These are phyloP conservation scores for Nothobranchius furzeri DNA, from an alignment of 2,113 vertebrate species.

Conservation along the genomic window DNA sequence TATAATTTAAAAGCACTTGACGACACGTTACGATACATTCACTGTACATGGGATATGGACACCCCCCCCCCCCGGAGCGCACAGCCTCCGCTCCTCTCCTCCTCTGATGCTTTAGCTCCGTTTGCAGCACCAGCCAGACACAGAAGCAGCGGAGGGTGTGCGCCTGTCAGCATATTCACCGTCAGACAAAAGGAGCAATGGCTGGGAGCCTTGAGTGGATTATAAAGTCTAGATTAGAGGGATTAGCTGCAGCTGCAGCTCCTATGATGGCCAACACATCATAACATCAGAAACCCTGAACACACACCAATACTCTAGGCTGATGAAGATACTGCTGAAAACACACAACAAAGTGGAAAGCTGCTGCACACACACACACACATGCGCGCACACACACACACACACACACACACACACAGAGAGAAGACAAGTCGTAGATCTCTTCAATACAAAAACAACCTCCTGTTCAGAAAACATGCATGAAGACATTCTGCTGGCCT, in stretches of 20 bases:
- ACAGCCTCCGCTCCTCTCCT: slow-evolving; percentile 48
- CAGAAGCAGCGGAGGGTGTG: slow-evolving; percentile 49
- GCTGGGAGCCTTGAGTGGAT: slow-evolving; percentile 29
- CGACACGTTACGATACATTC: slow-evolving; percentile 96
- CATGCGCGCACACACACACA: slow-evolving; percentile 61
- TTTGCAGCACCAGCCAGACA: neutral
- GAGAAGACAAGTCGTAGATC: slow-evolving; percentile 59
- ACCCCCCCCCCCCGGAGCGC: slow-evolving; percentile 76
- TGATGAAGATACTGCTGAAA: slow-evolving; percentile 58
- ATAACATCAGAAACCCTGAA: slow-evolving; percentile 31
- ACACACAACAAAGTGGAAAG: slow-evolving; percentile 61
- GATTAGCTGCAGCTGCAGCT: slow-evolving; percentile 11
- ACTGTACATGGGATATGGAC: slow-evolving; percentile 96
- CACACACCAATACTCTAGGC: slow-evolving; percentile 55
- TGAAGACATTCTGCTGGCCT: slow-evolving; percentile 57
- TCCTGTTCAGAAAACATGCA: slow-evolving; percentile 54
- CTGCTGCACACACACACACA: no score
- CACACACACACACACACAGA: slow-evolving; percentile 63
- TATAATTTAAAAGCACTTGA: slow-evolving; percentile 99
- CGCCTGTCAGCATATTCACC: slow-evolving; percentile 41
- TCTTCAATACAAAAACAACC: slow-evolving; percentile 47
- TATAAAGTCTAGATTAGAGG: slow-evolving; percentile 25
- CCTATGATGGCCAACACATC: slow-evolving; percentile 32
- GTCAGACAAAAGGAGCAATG: neutral
- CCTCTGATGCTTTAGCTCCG: no score